Percentiles rank a stretch among this genome's conserved stretches.
These are phyloP conservation scores for Schizopygopsis malacanthus DNA, from an alignment of 2,797 vertebrate genomes.

Conservation along the genomic window DNA sequence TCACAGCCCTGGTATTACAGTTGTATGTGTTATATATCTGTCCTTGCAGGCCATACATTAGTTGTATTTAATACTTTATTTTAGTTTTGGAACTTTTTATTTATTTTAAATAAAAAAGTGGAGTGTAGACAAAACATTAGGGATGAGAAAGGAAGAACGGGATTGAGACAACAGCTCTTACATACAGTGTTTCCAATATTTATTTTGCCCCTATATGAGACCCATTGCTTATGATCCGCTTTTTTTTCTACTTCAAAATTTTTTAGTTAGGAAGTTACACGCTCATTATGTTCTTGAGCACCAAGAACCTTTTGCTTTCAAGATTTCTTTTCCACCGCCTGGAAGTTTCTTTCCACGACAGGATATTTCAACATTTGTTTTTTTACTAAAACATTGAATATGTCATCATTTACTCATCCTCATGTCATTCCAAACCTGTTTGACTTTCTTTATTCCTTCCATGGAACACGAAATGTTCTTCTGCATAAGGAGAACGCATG, in stretches of 20 bases:
- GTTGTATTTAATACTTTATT: not conserved
- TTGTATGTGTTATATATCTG: not conserved
- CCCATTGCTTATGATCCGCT: not conserved
- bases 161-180: not conserved
- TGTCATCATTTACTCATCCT: conserved; percentile 20
- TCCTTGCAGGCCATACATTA: not conserved
- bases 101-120: not conserved
- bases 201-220: not conserved
- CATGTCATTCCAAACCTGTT: not conserved
- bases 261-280: not conserved
- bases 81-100: not conserved
- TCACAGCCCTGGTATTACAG: not conserved
- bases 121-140: not conserved
- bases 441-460: not conserved
- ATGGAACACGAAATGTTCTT: not conserved
- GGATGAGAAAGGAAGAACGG: not conserved
- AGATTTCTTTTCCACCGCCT: not conserved
- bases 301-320: not conserved
- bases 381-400: not conserved
- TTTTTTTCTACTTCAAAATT: not conserved
- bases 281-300: not conserved
- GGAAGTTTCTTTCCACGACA: not conserved
- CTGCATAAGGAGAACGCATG: not conserved
- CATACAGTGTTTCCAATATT: not conserved
- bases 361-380: not conserved